Conservation (phyloP, 2,888 invertebrate genomes). For the Idaea biselata region DNA sequence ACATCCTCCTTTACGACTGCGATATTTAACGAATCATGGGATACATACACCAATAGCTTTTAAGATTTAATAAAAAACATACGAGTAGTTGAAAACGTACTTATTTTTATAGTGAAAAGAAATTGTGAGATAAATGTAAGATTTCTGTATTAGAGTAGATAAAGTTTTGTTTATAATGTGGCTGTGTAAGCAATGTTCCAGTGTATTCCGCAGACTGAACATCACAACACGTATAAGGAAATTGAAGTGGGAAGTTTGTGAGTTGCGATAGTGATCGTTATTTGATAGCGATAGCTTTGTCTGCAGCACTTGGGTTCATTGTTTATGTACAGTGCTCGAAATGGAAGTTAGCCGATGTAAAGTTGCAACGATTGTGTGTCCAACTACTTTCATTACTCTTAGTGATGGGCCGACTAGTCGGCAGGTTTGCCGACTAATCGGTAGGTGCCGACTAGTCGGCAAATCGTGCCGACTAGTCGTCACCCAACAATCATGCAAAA, state of each 20-base stretch:
- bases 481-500: no score
- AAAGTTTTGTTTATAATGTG: slow-evolving; percentile 6
- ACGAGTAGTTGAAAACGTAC: slow-evolving; percentile 8
- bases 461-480: no score
- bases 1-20: not conserved
- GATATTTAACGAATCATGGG: slow-evolving; percentile 3
- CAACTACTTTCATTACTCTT: no score
- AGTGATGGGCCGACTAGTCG: no score
- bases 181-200: slow-evolving; percentile 12
- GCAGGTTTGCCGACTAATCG: no score
- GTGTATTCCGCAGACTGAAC: slow-evolving; percentile 2
- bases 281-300: not conserved
- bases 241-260: not conserved
- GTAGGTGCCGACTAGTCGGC: no score
- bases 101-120: slow-evolving; percentile 23
- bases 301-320: not conserved
- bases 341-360: not conserved
- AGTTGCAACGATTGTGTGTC: not conserved
- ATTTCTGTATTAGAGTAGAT: slow-evolving; percentile 3
- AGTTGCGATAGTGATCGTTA: not conserved
- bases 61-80: slow-evolving; percentile 7
- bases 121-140: slow-evolving; percentile 27
- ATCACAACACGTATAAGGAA: not conserved
- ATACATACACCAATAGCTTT: slow-evolving; percentile 11
- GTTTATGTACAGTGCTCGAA: not conserved